These are phyloP conservation scores for Chaetogeoica ovagalla DNA, from an alignment of 2,888 invertebrate species.

Conservation along the genomic window DNA sequence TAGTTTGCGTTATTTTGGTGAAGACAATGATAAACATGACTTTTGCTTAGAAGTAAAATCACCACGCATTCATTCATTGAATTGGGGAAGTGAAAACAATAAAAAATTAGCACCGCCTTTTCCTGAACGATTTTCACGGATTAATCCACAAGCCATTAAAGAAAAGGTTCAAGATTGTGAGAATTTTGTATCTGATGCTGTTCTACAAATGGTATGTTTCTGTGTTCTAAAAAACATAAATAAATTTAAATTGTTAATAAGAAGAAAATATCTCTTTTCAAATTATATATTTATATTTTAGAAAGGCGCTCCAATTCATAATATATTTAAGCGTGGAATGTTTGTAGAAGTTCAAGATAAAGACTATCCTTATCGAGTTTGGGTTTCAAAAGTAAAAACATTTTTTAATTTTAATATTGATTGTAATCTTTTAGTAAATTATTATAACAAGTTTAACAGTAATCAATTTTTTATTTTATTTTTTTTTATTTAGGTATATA, in stretches of 20 bases:
- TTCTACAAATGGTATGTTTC: constrained; percentile 32
- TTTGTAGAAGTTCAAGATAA: constrained; percentile 46
- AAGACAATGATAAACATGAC: constrained; percentile 31
- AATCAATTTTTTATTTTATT: too few relatives aligned
- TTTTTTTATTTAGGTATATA: constrained; percentile 10
- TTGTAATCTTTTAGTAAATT: not conserved
- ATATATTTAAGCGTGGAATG: constrained; percentile 42
- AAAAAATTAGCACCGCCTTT: constrained; percentile 37
- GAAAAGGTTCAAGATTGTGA: constrained; percentile 34
- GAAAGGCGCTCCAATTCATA: constrained; percentile 41
- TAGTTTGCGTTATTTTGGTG: constrained; percentile 40
- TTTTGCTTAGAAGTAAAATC: constrained; percentile 37
- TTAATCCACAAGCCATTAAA: constrained; percentile 17
- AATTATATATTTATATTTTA: constrained; percentile 13
- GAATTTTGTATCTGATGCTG: constrained; percentile 9
- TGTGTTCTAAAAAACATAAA: not conserved
- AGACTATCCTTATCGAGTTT: constrained; percentile 48
- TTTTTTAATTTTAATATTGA: not conserved
- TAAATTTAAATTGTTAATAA: not conserved
- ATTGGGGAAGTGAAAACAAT: constrained; percentile 42
- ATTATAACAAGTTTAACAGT: not conserved
- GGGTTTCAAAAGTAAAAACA: constrained; percentile 44
- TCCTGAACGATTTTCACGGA: constrained; percentile 28
- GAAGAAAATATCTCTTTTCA: not conserved
- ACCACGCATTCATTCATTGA: constrained; percentile 34